Evolutionary conservation across 1,140 invertebrate species (phyloP).

Genomic region (Aphelenchoides avenae): DNA sequence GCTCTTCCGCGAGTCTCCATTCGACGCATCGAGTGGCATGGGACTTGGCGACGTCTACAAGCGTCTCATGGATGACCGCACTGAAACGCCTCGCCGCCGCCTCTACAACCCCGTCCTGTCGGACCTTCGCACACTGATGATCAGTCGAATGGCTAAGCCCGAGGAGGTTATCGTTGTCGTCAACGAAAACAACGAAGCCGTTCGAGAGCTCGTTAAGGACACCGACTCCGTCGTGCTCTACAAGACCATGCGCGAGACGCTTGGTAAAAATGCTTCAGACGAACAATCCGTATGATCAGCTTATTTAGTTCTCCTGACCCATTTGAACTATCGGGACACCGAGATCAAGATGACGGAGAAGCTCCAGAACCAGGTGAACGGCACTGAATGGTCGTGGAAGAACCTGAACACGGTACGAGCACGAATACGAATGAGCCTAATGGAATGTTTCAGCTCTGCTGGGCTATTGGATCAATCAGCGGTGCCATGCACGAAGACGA

Average conservation of each 20-base stretch:
- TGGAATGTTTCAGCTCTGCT: slow-evolving; percentile 71
- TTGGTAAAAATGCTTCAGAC: slow-evolving; percentile 60
- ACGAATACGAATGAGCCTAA: neutral
- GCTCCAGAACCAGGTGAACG: slow-evolving; percentile 96
- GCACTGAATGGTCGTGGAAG: slow-evolving; percentile 99
- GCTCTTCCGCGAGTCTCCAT: slow-evolving; percentile 72
- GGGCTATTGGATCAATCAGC: slow-evolving; percentile 99
- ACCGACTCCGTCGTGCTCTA: slow-evolving; percentile 99
- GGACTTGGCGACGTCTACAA: slow-evolving; percentile 34
- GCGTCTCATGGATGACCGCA: slow-evolving; percentile 20
- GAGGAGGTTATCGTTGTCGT: slow-evolving; percentile 99
- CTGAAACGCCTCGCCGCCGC: slow-evolving; percentile 64
- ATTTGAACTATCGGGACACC: slow-evolving; percentile 94
- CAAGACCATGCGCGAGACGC: slow-evolving; percentile 98
- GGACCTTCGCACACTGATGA: slow-evolving; percentile 94
- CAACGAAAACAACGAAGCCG: slow-evolving; percentile 99
- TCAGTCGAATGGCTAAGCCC: slow-evolving; percentile 98
- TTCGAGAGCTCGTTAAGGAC: slow-evolving; percentile 99
- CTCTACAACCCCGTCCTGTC: slow-evolving; percentile 77
- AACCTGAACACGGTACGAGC: slow-evolving; percentile 77
- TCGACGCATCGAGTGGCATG: slow-evolving; percentile 67
- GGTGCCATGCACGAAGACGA: slow-evolving; percentile 99
- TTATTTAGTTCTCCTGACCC: slow-evolving; percentile 81
- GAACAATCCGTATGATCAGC: slow-evolving; percentile 37
- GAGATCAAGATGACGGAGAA: slow-evolving; percentile 99